Conservation (phyloP, 1,140 invertebrate genomes). For the Varroa destructor region DNA sequence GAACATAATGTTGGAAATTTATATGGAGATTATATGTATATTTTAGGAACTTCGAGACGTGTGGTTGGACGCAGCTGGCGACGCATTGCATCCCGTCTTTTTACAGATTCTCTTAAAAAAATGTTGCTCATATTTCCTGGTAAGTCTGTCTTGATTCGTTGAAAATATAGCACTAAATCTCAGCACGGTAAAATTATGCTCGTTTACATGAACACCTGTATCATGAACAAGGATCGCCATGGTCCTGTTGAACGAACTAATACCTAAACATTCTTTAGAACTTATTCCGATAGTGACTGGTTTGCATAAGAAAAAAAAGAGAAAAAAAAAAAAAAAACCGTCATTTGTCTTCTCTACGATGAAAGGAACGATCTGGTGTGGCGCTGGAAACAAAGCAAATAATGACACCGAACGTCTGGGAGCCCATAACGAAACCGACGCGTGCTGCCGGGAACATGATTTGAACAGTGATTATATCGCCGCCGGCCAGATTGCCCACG, state of each 20-base stretch:
- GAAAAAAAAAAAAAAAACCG: no score
- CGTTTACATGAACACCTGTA: no score
- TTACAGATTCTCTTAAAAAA: conserved; percentile 11
- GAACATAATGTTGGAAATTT: no score
- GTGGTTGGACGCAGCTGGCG: conserved; percentile 16
- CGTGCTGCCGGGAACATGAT: conserved; percentile 17
- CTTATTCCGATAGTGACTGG: no score
- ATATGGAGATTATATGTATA: no score
- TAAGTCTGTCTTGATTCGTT: not conserved
- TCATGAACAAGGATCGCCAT: no score
- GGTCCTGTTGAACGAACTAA: no score
- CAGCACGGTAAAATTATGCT: no score
- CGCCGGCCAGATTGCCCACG: conserved; percentile 1
- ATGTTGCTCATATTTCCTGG: conserved; percentile 21
- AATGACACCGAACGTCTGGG: conserved; percentile 21
- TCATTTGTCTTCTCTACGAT: no score
- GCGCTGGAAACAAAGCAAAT: conserved; percentile 16
- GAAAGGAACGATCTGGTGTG: conserved; percentile 25
- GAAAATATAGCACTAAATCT: not conserved
- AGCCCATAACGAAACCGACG: conserved; percentile 18
- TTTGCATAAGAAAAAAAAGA: no score
- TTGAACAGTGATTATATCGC: conserved; percentile 8
- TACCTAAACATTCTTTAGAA: no score
- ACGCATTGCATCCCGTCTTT: not conserved
- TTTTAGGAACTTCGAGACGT: conserved; percentile 4